These are phyloP conservation scores for Ochropleura plecta DNA, from an alignment of 2,888 invertebrate genomes.

Conservation along the genomic window DNA sequence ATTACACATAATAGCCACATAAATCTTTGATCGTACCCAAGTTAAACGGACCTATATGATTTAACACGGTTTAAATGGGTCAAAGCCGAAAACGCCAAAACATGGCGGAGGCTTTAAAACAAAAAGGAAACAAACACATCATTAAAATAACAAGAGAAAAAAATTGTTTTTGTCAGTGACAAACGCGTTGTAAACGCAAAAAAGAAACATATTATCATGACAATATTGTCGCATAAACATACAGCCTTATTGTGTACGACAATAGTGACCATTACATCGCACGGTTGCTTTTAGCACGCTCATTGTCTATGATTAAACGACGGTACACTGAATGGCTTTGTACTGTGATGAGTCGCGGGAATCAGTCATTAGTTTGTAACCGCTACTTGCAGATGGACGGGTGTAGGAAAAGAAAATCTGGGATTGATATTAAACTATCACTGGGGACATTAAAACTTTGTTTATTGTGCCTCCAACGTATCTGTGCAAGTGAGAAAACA, in stretches of 20 bases:
- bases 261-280: slow-evolving; percentile 58
- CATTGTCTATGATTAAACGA: slow-evolving; percentile 67
- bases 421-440: slow-evolving; percentile 18
- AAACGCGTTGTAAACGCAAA: slow-evolving; percentile 21
- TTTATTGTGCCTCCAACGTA: neutral
- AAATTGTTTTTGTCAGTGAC: slow-evolving; percentile 23
- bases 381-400: slow-evolving; percentile 10
- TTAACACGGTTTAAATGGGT: neutral
- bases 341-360: slow-evolving; percentile 47
- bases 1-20: slow-evolving; percentile 39
- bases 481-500: no score
- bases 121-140: neutral
- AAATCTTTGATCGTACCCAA: slow-evolving; percentile 34
- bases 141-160: slow-evolving; percentile 31
- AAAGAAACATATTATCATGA: slow-evolving; percentile 54
- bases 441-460: neutral
- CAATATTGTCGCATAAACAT: slow-evolving; percentile 61
- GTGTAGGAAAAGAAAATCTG: slow-evolving; percentile 22
- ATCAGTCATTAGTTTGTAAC: slow-evolving; percentile 50
- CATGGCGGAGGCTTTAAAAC: neutral
- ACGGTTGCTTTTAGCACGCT: slow-evolving; percentile 61
- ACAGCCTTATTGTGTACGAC: slow-evolving; percentile 57
- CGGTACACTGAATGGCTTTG: slow-evolving; percentile 57
- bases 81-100: slow-evolving; percentile 1
- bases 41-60: slow-evolving; percentile 14